phyloP scores from a whole-genome alignment of 2,797 vertebrate genomes.

The Pangasius larnaudii region DNA sequence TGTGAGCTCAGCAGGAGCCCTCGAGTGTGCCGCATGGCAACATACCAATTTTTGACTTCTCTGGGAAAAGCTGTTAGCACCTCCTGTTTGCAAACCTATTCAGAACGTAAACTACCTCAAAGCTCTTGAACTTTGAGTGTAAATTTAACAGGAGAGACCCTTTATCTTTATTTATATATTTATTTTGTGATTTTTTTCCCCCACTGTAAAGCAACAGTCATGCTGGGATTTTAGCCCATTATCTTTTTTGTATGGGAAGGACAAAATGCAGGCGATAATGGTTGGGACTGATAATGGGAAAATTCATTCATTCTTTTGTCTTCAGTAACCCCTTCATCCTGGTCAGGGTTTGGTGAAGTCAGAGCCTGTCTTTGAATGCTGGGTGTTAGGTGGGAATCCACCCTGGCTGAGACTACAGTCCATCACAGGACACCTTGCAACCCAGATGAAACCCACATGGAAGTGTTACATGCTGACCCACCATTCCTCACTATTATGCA shows the following conservation, averaged over 20 bases:
- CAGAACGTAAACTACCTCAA: too few species aligned
- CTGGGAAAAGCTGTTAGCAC: slow-evolving; percentile 5
- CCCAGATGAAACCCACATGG: too few species aligned
- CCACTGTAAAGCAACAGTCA: background rate
- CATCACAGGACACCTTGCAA: background rate
- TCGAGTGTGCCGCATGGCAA: slow-evolving; percentile 50
- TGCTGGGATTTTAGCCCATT: background rate
- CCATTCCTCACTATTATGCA: background rate
- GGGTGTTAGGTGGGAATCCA: background rate
- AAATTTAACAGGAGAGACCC: background rate
- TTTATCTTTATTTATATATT: background rate
- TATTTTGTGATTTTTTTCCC: background rate
- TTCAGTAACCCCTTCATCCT: background rate
- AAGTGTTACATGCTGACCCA: background rate
- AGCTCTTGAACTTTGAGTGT: too few species aligned
- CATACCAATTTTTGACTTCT: slow-evolving; percentile 27
- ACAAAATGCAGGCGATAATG: background rate
- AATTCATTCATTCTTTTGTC: background rate
- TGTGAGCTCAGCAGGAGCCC: slow-evolving; percentile 64
- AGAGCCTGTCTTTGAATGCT: background rate
- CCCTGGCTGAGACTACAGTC: background rate
- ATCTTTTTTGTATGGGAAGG: background rate
- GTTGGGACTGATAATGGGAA: background rate
- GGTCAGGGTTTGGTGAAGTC: background rate
- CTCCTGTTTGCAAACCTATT: slow-evolving; percentile 25